Evolutionary conservation across 2,113 vertebrate genomes (phyloP).

Genomic region (Saguinus midas): DNA sequence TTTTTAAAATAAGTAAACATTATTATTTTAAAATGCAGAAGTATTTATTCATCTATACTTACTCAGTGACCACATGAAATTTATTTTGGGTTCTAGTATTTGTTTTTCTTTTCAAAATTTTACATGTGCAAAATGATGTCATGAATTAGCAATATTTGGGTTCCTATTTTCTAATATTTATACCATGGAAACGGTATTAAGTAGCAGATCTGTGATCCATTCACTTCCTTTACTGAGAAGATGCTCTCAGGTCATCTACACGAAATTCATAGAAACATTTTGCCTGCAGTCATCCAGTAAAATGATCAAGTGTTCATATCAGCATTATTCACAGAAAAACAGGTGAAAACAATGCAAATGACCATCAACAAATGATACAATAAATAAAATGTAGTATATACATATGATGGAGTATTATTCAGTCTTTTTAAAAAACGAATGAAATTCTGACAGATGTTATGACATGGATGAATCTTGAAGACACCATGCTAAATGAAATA

Average conservation of each 20-base stretch:
- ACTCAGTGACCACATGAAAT: not conserved
- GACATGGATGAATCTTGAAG: not conserved
- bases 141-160: not conserved
- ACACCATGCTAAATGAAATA: not conserved
- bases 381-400: not conserved
- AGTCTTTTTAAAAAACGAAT: not conserved
- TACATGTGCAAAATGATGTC: not conserved
- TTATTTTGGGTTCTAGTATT: not conserved
- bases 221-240: not conserved
- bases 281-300: not conserved
- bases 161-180: not conserved
- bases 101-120: not conserved
- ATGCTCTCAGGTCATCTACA: not conserved
- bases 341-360: not conserved
- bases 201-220: not conserved
- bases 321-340: not conserved
- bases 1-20: not conserved
- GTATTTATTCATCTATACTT: not conserved
- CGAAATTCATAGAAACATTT: not conserved
- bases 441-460: not conserved
- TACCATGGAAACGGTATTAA: not conserved
- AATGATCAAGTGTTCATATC: not conserved
- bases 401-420: not conserved
- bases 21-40: not conserved
- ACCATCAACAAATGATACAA: not conserved